Conservation (phyloP, 2,113 vertebrate species). For the Rhizomys pruinosus region DNA sequence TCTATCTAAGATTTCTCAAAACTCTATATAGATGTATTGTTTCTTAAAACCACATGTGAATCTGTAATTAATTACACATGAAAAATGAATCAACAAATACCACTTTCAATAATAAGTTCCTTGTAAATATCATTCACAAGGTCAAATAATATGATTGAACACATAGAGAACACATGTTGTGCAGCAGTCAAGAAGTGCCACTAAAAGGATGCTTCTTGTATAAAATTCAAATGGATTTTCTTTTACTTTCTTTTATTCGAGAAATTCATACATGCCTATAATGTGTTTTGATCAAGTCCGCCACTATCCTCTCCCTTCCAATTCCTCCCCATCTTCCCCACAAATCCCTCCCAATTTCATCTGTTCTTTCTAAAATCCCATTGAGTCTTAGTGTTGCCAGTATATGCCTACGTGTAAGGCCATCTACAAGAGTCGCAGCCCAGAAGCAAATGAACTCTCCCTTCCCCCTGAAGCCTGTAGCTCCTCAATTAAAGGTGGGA, state of each 20-base stretch:
- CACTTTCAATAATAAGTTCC: not conserved
- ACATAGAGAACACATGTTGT: not conserved
- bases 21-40: not conserved
- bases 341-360: not conserved
- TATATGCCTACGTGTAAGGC: not conserved
- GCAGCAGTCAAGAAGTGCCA: not conserved
- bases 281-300: not conserved
- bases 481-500: not conserved
- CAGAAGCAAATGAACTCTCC: not conserved
- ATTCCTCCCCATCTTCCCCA: not conserved
- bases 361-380: not conserved
- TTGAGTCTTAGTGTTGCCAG: not conserved
- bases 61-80: not conserved
- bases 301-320: not conserved
- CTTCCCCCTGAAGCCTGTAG: not conserved
- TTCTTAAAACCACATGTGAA: conserved; percentile 11
- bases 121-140: not conserved
- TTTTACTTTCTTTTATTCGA: not conserved
- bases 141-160: not conserved
- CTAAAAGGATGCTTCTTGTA: not conserved
- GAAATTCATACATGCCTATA: not conserved
- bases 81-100: not conserved
- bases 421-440: not conserved
- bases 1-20: not conserved
- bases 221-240: conserved; percentile 1